Evolutionary conservation across 2,113 vertebrate species (phyloP), one percentile per base, ranked within the genome.

Genomic region (Datnioides undecimradiatus): DNA sequence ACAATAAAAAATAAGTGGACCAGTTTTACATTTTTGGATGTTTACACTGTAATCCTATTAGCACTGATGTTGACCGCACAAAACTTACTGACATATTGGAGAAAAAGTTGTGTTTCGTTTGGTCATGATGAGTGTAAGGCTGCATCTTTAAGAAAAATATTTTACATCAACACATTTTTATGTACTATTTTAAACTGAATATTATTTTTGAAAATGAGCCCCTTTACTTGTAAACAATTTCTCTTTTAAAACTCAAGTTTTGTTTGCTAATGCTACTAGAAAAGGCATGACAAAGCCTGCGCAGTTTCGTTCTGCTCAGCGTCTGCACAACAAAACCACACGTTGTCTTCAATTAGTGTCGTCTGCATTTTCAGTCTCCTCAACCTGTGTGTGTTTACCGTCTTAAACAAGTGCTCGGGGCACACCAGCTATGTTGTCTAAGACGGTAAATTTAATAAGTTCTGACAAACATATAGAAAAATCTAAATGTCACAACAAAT

Each of bases 241-340:
- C 25, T 27, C 33, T 52, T 49, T 45, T n/a, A 0, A 67, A 66
- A n/a, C 5, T 36, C 19, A 36, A 7, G 2, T 21, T 48, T 25
- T 41, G 40, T 38, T 60, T 73, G 19, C 74, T 49, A 43, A n/a
- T 21, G 29, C 41, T 48, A 23, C 17, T 13, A n/a, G 19, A n/a
- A 65, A 60, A 68, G 38, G 31, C 63, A 52, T 33, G 31, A 65
- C 25, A 58, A 58, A 33, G 49, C 43, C 10, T 49, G 70, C 21
- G 16, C 13, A n/a, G 34, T 25, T n/a, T 43, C 71, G 55, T 36
- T 27, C 80, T 43, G 59, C 41, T 57, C 25, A 49, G 25, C 65
- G 74, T 76, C 64, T 72, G 43, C 43, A 45, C 10, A 59, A 45
- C 60, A 65, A 52, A 71, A 29, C 59, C 51, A 43, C 66, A 48